phyloP scores from a whole-genome alignment of 2,888 invertebrate species.

The Amiota mariae region DNA sequence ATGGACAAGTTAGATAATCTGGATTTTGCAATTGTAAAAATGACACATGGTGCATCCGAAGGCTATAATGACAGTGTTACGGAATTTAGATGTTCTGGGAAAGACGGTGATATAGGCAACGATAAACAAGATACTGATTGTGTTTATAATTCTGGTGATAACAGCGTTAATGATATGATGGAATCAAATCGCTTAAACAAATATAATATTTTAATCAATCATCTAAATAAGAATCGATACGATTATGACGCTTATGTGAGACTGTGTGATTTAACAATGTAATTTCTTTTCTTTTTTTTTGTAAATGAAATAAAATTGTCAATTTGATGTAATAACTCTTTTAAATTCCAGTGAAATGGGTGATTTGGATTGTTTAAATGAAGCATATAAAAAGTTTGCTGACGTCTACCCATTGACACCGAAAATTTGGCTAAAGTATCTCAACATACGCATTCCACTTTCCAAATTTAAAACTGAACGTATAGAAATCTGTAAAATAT shows the following conservation, averaged over 20 bases:
- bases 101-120: not conserved
- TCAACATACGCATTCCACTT: not conserved
- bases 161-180: not conserved
- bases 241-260: slow-evolving; percentile 12
- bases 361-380: slow-evolving; percentile 9
- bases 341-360: not conserved
- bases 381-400: slow-evolving; percentile 1
- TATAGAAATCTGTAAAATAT: slow-evolving; percentile 12
- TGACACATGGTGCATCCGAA: no score
- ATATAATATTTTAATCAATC: not conserved
- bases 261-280: slow-evolving; percentile 15
- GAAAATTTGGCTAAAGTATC: slow-evolving; percentile 14
- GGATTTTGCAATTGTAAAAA: no score
- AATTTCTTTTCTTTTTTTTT: not conserved
- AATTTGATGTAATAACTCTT: not conserved
- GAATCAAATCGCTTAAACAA: not conserved
- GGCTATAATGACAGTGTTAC: no score
- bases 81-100: no score
- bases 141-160: not conserved
- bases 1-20: no score
- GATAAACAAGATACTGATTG: not conserved
- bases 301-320: not conserved
- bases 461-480: slow-evolving; percentile 10
- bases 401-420: not conserved
- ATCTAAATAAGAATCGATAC: not conserved